These are phyloP conservation scores for Pecten maximus DNA, from an alignment of 2,888 invertebrate species.

Conservation along the genomic window DNA sequence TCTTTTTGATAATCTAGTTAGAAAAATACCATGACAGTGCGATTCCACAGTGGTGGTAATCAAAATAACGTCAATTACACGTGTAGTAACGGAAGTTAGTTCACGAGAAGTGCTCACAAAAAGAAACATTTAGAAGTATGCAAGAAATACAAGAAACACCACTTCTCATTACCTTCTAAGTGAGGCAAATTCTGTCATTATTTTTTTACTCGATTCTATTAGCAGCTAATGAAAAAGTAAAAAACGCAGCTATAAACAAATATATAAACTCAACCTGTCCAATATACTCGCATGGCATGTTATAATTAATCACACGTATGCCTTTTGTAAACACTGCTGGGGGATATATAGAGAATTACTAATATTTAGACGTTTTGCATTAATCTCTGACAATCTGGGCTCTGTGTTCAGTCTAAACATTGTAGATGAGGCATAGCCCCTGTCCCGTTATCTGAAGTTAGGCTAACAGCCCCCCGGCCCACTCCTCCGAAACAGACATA, in stretches of 20 bases:
- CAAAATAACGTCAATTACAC: too few species aligned
- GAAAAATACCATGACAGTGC: too few species aligned
- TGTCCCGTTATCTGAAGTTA: neutral
- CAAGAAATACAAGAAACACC: too few species aligned
- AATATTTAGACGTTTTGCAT: slow-evolving; percentile 30
- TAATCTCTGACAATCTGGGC: slow-evolving; percentile 1
- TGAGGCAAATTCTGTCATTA: neutral
- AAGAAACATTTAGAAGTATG: too few species aligned
- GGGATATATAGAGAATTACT: neutral
- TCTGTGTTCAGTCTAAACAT: slow-evolving; percentile 13
- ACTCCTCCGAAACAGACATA: neutral
- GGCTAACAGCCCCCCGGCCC: slow-evolving; percentile 8
- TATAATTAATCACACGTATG: slow-evolving; percentile 17
- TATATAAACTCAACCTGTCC: neutral
- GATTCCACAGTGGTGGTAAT: too few species aligned
- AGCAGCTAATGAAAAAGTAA: neutral
- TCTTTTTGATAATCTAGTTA: too few species aligned
- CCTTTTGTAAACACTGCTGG: slow-evolving; percentile 16
- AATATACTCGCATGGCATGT: neutral
- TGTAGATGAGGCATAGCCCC: neutral
- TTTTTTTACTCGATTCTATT: neutral
- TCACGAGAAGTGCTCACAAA: too few species aligned
- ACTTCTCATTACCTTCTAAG: too few species aligned
- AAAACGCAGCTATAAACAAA: neutral
- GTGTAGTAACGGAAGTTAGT: too few species aligned